Percentiles rank a stretch among this genome's conserved stretches.
phyloP scores from a whole-genome alignment of 2,113 vertebrate genomes.

The Microcebus griseorufus region DNA sequence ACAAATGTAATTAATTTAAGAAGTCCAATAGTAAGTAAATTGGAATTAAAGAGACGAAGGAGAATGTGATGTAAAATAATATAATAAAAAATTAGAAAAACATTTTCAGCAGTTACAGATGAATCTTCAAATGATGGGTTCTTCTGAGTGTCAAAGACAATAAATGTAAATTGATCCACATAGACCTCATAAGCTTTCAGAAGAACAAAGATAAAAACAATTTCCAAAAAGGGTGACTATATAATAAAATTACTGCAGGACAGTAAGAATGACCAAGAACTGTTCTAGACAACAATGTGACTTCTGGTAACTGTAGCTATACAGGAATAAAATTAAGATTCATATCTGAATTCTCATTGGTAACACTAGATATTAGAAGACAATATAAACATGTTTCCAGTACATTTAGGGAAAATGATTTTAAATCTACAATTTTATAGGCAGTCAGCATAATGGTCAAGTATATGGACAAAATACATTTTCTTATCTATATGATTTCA shows the following conservation, averaged over 20 bases:
- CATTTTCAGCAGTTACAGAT: background rate
- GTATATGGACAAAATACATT: background rate
- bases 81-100: background rate
- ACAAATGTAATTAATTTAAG: background rate
- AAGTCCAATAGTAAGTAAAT: background rate
- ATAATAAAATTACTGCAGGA: background rate
- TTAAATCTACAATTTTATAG: background rate
- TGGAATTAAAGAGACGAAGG: background rate
- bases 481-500: background rate
- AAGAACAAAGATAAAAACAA: background rate
- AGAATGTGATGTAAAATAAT: background rate
- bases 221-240: no score
- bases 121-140: background rate
- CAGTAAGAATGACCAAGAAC: accelerated
- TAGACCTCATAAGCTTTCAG: background rate
- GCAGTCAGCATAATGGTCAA: background rate
- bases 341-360: background rate
- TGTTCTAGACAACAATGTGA: background rate
- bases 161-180: background rate
- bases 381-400: background rate
- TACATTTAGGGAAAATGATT: background rate
- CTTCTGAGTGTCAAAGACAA: background rate
- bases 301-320: background rate
- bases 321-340: background rate
- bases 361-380: background rate